Conservation (phyloP, 2,113 vertebrate genomes). For the Egretta garzetta region DNA sequence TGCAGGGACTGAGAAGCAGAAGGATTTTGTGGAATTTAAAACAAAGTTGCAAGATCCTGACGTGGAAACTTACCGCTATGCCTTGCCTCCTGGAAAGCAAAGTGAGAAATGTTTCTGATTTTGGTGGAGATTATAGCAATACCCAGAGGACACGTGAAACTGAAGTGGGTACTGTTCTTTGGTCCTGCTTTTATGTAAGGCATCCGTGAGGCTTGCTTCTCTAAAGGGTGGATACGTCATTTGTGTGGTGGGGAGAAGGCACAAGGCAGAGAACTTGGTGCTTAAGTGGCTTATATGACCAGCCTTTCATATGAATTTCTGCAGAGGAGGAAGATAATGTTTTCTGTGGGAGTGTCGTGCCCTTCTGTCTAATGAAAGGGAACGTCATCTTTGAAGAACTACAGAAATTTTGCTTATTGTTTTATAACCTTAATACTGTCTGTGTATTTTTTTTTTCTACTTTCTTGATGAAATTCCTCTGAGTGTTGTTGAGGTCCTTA, state of each 20-base stretch:
- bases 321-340: background rate
- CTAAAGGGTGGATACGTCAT: background rate
- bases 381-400: slow-evolving; percentile 31
- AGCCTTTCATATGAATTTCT: slow-evolving; percentile 35
- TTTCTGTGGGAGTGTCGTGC: slow-evolving; percentile 35
- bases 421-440: slow-evolving; percentile 53
- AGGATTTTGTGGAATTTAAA: background rate
- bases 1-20: background rate
- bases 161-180: background rate
- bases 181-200: background rate
- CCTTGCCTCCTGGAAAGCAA: background rate
- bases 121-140: background rate
- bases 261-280: background rate
- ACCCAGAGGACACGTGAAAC: background rate
- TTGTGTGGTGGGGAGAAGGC: background rate
- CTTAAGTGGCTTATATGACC: slow-evolving; percentile 7
- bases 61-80: accelerated
- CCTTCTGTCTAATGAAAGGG: slow-evolving; percentile 28
- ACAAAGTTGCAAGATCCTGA: background rate
- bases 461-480: slow-evolving; percentile 45
- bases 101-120: background rate
- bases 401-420: slow-evolving; percentile 3
- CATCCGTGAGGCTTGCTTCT: background rate
- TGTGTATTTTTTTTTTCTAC: slow-evolving; percentile 31
- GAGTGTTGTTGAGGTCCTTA: slow-evolving; percentile 20